phyloP scores from a whole-genome alignment of 2,113 vertebrate species.

The Indicator maculatus region DNA sequence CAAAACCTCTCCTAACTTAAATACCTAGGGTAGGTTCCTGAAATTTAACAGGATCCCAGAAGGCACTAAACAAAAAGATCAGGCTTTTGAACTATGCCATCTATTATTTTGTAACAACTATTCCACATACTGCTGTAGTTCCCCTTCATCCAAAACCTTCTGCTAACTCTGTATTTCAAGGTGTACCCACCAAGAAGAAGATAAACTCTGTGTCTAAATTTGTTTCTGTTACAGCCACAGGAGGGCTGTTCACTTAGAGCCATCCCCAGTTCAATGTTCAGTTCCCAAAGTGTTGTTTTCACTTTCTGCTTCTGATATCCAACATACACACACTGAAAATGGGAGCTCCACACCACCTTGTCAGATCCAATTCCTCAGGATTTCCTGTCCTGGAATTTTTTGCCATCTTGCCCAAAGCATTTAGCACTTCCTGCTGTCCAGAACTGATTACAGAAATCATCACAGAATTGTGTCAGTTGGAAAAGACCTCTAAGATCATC shows the following conservation, averaged over 20 bases:
- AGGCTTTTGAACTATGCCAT: neutral
- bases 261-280: neutral
- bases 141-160: neutral
- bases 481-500: no score
- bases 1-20: neutral
- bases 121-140: neutral
- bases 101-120: neutral
- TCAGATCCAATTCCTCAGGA: neutral
- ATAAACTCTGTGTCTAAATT: neutral
- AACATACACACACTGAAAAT: neutral
- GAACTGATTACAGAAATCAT: neutral
- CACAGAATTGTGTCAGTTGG: no score
- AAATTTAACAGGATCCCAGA: neutral
- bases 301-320: neutral
- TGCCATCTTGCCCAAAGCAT: neutral
- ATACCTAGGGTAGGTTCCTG: neutral
- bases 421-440: neutral
- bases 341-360: neutral
- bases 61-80: neutral
- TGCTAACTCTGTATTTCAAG: neutral
- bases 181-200: neutral
- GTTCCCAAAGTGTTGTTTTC: neutral
- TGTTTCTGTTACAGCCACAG: neutral
- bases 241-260: neutral
- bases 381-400: neutral